A percentile compares a stretch with the other conserved stretches of the same genome.
These are phyloP conservation scores for Ferrisia virgata DNA, from an alignment of 2,888 invertebrate genomes.

Conservation along the genomic window DNA sequence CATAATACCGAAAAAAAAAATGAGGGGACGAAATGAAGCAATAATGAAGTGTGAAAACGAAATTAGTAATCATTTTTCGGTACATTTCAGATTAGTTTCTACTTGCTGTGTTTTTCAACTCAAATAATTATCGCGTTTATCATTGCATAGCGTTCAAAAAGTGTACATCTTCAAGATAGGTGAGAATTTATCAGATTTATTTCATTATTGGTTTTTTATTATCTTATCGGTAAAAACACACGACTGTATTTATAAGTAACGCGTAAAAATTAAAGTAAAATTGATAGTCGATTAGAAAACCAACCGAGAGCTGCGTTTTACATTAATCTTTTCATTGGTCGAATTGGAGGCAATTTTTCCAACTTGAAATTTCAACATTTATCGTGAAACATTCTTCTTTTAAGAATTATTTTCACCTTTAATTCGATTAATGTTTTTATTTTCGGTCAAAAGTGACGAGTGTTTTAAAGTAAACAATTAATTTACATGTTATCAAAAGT, in stretches of 20 bases:
- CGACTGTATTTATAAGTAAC: neutral
- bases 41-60: constrained; percentile 5
- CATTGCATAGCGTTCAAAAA: neutral
- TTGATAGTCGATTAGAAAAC: constrained; percentile 11
- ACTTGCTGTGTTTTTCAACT: neutral
- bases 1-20: neutral
- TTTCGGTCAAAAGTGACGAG: too few species aligned
- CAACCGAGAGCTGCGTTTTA: neutral
- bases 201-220: constrained; percentile 42
- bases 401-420: too few species aligned
- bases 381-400: too few species aligned
- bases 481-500: too few species aligned
- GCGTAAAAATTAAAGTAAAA: neutral
- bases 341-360: too few species aligned
- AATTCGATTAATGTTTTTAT: too few species aligned
- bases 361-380: too few species aligned
- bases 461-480: too few species aligned
- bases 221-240: constrained; percentile 30
- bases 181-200: constrained; percentile 39
- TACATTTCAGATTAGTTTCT: constrained; percentile 20
- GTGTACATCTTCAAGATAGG: constrained; percentile 29
- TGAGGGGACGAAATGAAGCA: constrained; percentile 8
- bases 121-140: constrained; percentile 9
- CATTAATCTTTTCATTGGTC: neutral
- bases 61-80: constrained; percentile 23